Percentiles rank a stretch among this genome's conserved stretches.
Conservation (phyloP, 2,113 vertebrate genomes). For the Eretmochelys imbricata region DNA sequence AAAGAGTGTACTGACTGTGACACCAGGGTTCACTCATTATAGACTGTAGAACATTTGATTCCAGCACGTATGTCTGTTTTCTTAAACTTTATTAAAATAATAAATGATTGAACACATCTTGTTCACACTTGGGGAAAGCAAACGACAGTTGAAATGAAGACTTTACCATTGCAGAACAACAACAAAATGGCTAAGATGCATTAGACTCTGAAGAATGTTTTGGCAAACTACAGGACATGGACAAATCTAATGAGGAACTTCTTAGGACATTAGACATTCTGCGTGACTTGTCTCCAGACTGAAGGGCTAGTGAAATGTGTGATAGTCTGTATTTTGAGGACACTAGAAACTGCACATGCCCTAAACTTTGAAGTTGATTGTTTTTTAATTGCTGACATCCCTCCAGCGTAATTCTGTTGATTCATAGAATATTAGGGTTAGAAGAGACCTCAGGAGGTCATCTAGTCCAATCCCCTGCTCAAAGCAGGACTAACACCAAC, state of each 20-base stretch:
- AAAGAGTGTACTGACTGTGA: slow-evolving; percentile 1
- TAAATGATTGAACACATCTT: slow-evolving; percentile 40
- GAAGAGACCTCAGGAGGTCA: too few relatives aligned
- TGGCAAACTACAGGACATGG: slow-evolving; percentile 8
- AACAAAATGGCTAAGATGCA: not conserved
- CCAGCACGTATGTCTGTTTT: not conserved
- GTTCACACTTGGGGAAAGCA: slow-evolving; percentile 16
- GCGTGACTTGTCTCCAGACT: slow-evolving; percentile 1
- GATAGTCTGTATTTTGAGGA: slow-evolving; percentile 5
- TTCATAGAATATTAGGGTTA: too few relatives aligned
- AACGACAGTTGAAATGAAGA: slow-evolving; percentile 36
- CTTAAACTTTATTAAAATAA: not conserved
- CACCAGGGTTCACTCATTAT: slow-evolving; percentile 33
- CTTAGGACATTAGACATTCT: slow-evolving; percentile 16
- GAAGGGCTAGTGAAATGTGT: slow-evolving; percentile 27
- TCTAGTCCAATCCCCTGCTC: too few relatives aligned
- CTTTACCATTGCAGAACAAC: slow-evolving; percentile 21
- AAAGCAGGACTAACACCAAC: too few relatives aligned
- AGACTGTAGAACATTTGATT: slow-evolving; percentile 1
- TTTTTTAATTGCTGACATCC: slow-evolving; percentile 30
- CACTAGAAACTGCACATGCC: slow-evolving; percentile 3
- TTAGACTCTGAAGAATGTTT: slow-evolving; percentile 36
- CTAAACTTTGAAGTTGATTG: not conserved
- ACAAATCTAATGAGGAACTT: slow-evolving; percentile 13
- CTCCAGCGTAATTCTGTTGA: not conserved